phyloP scores from a whole-genome alignment of 2,113 vertebrate species.

The Pelvicachromis taeniatus region DNA sequence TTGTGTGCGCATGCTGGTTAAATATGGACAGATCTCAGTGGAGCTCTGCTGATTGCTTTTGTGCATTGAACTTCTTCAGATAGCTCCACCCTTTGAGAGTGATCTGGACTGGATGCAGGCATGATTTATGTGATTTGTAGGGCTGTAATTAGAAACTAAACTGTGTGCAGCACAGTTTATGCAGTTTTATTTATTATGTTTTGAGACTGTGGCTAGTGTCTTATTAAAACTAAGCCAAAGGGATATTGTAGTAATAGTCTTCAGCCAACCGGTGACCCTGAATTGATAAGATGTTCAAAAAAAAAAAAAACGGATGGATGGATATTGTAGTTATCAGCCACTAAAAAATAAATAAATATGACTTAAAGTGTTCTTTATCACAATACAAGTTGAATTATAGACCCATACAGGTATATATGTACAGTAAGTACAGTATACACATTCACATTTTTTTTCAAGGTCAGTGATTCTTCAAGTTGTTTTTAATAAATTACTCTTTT shows the following conservation, averaged over 20 bases:
- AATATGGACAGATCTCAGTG: slow-evolving; percentile 57
- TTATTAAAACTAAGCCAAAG: slow-evolving; percentile 26
- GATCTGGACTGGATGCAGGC: slow-evolving; percentile 27
- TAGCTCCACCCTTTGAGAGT: slow-evolving; percentile 27
- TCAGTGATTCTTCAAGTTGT: neutral
- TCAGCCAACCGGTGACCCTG: neutral
- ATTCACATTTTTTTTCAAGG: neutral
- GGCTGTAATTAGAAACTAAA: slow-evolving; percentile 55
- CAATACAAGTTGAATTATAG: neutral
- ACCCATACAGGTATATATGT: neutral
- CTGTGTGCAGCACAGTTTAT: slow-evolving; percentile 23
- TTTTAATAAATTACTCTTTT: neutral
- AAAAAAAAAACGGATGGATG: neutral
- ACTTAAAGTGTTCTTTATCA: neutral
- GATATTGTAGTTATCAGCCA: neutral
- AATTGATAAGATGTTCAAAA: neutral
- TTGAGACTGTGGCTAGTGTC: slow-evolving; percentile 11
- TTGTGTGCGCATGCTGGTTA: slow-evolving; percentile 19
- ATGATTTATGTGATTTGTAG: slow-evolving; percentile 50
- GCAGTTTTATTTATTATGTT: slow-evolving; percentile 37
- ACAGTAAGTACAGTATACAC: neutral
- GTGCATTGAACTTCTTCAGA: slow-evolving; percentile 44
- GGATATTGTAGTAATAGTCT: slow-evolving; percentile 1
- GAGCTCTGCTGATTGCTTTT: slow-evolving; percentile 58
- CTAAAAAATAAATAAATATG: neutral